Evolutionary conservation across 1,140 invertebrate species (phyloP), one percentile per base, ranked within the genome.

Genomic region (Cherax destructor): DNA sequence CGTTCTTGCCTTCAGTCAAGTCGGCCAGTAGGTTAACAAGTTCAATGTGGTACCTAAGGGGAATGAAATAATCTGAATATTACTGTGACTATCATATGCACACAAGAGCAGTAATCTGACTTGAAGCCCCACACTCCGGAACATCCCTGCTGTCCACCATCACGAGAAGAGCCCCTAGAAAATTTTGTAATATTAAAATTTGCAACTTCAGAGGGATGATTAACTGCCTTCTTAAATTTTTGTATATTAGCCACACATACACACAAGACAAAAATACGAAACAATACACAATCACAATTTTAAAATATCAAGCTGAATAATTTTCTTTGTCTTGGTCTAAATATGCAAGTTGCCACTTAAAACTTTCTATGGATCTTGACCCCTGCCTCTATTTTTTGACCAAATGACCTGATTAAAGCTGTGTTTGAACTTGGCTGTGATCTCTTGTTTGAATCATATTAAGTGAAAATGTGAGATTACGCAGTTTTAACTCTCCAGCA

Each of bases 1-100:
- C 98, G 95, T 99, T 99, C 95, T 99, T 99, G 30, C 99, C 99
- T 96, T 99, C 99, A 0, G 99, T 99, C 95, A 99, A 99, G 94
- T 98, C 97, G 7, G 99, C 98, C 47, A 99, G 95, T 56, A 99
- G 95, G 95, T 99, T 98, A 0, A 99, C 99, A 78, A 99, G 95
- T 95, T 99, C 98, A 72, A 99, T 98, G 94, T 99, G 99, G 95
- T 99, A 99, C 93, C 98, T 97, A 88, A 95, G 95, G 92, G 85
- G 74, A 21, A 61, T 41, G 52, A 79, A 52, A 50, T 76, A 24
- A 74, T 30, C 69, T 74, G 69, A 74, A 74, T 74, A 74, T 30
- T n/a, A 74, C 30, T 74, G 16, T 74, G 7, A 74, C n/a, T 24
- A 30, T 30, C 69, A 74, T 74, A 74, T 74, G n/a, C n/a, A 74